Evolutionary conservation across 2,113 vertebrate species (phyloP), one percentile per base, ranked within the genome.

Genomic region (Illadopsis cleaveri): DNA sequence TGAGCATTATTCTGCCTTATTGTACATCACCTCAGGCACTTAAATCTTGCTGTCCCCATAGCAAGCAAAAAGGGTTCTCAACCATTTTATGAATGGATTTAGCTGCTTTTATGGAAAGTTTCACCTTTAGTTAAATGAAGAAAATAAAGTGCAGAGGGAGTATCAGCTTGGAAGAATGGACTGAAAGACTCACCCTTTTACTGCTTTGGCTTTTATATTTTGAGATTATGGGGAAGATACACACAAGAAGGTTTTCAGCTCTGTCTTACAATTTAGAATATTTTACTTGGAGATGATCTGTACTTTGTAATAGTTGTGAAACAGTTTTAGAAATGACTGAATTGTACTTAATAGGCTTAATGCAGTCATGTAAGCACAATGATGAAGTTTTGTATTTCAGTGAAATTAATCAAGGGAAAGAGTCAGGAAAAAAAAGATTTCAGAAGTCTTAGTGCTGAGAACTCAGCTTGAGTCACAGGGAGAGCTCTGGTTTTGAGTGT

Each of bases 401-500:
- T 2, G 19, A 91, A 82, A 90, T 71, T 82, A 89, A 72, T 57
- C 40, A 92, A 83, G 72, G 61, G 37, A 16, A 45, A 37, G 57
- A 86, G 48, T 45, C 40, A 60, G 40, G 25, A 25, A 69, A 48
- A 57, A 57, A 45, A 78, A 47, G 30, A 66, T 91, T 83, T 78
- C 60, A 80, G 38, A 82, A 90, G 71, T 37, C 17, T 84, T 42
- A 69, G 48, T 1, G 4, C 61, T 57, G 69, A 92, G 37, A 82
- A 72, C 30, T 82, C 45, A 19, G 33, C 57, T 64, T 73, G 87
- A 94, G 90, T 64, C 86, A 95, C 1, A 76, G 24, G 25, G 88
- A 95, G 90, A 86, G 82, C 76, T 91, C 72, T 2, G 87, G 88
- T 92, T 97, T 73, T 81, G 85, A 96, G 56, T 31, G 27, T 57